Conservation (phyloP, 2,888 invertebrate genomes). For the Halictus ligatus region DNA sequence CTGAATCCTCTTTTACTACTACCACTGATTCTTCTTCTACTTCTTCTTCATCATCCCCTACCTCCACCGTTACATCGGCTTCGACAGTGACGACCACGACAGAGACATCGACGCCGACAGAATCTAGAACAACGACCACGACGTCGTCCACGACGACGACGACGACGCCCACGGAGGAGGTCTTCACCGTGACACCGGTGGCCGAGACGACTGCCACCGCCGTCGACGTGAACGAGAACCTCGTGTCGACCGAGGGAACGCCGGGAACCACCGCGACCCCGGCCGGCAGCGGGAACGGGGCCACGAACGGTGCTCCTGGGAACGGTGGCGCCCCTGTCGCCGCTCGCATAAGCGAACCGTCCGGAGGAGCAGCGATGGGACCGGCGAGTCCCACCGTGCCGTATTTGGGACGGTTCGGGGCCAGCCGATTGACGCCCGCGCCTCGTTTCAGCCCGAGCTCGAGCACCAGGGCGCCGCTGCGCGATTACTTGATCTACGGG, state of each 20-base stretch:
- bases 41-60: slow-evolving; percentile 47
- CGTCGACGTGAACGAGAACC: slow-evolving; percentile 58
- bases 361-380: slow-evolving; percentile 52
- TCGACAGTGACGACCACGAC: slow-evolving; percentile 47
- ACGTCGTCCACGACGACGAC: slow-evolving; percentile 42
- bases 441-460: slow-evolving; percentile 79
- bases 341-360: neutral
- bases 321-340: neutral
- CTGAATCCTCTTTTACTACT: slow-evolving; percentile 49
- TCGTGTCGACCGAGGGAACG: slow-evolving; percentile 54
- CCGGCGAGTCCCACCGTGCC: slow-evolving; percentile 79
- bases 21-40: neutral
- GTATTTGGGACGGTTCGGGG: slow-evolving; percentile 78
- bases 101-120: slow-evolving; percentile 25
- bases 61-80: slow-evolving; percentile 43
- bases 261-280: slow-evolving; percentile 46
- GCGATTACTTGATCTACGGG: slow-evolving; percentile 91
- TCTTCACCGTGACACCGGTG: slow-evolving; percentile 45
- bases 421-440: slow-evolving; percentile 76
- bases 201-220: slow-evolving; percentile 28
- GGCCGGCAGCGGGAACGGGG: slow-evolving; percentile 33
- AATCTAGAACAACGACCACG: slow-evolving; percentile 30
- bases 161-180: slow-evolving; percentile 41
- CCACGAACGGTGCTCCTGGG: slow-evolving; percentile 12
- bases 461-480: slow-evolving; percentile 84